Conservation (phyloP, 2,797 vertebrate species). For the Tragopan temminckii region DNA sequence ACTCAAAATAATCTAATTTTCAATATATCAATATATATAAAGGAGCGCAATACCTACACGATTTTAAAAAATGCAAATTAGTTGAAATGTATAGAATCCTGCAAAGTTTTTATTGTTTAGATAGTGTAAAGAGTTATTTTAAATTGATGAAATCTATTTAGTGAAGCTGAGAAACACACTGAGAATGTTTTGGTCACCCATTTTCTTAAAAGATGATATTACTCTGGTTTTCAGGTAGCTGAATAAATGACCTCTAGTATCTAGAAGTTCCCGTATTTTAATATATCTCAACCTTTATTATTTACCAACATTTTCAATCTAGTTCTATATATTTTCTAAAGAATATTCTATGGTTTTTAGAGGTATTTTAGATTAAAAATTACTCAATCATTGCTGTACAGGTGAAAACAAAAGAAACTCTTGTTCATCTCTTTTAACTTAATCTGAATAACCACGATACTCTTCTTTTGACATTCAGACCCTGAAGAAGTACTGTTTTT, state of each 20-base stretch:
- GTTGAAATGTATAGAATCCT: not conserved
- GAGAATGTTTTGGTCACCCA: not conserved
- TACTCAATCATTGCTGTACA: not conserved
- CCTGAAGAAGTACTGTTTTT: not conserved
- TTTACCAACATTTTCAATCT: not conserved
- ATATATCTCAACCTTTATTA: not conserved
- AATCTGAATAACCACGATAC: not conserved
- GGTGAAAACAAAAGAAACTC: not conserved
- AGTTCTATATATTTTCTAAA: not conserved
- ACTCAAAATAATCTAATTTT: not conserved
- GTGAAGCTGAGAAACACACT: not conserved
- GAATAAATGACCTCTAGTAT: not conserved
- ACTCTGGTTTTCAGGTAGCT: not conserved
- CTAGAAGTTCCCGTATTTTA: not conserved
- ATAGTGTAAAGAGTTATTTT: not conserved
- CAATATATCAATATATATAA: not conserved
- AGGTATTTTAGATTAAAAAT: not conserved
- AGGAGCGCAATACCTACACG: not conserved
- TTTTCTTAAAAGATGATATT: not conserved
- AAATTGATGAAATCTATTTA: not conserved
- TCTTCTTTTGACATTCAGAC: conserved; percentile 20
- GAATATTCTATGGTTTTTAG: not conserved
- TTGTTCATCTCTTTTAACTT: not conserved
- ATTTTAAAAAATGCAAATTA: not conserved
- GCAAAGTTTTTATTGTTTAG: not conserved